Evolutionary conservation across 1,140 invertebrate genomes (phyloP), one percentile per base, ranked within the genome.

Genomic region (Nasonia vitripennis): DNA sequence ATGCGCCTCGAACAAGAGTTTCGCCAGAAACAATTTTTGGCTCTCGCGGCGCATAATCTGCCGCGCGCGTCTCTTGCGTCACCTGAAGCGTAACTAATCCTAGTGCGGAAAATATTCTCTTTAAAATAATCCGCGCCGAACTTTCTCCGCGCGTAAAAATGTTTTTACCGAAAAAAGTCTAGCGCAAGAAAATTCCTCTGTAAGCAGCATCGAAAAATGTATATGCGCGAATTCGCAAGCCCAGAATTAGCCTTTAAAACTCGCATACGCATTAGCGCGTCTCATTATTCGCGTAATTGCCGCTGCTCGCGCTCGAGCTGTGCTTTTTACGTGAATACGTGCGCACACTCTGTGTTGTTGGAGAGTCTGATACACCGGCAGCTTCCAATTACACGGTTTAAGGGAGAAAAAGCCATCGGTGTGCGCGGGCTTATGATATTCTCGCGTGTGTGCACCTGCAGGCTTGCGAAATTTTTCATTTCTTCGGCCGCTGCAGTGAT

Each of bases 231-330:
- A 62, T 62, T 62, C 55, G 55, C n/a, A 62, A 62, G 55, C 55
- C 55, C 55, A 78, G 77, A 27, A 78, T 78, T 78, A 78, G 45
- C 45, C 7, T 78, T 31, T 55, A 55, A 17, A 80, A 80, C 62
- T 81, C 45, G 62, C 67, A 81, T 81, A 62, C 31, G 67, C 79
- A 71, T 81, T 81, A 81, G 80, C 23, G 9, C 70, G 68, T 73
- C 80, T 55, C 41, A 67, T 81, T 73, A 81, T 55, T 73, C 45
- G 17, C 68, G 34, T 81, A 81, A 81, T 73, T 73, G 70, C 34
- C 34, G 0, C 23, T n/a, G 34, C 55, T 68, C 31, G 20, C 62
- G 31, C 55, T 62, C 20, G 55, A 62, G 41, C 55, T 62, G 41
- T 62, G 27, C 31, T 48, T 81, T 41, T 70, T 81, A 17, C 7